phyloP scores from a whole-genome alignment of 2,113 vertebrate species.

The Pan troglodytes region NHGRI_mPanTro3-v2.1_pri NC_072398.2:78142001-78142500 shows the following conservation, averaged over 20 bases:
- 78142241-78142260: background rate
- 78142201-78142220: background rate
- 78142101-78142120: background rate
- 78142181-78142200: background rate
- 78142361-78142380: background rate
- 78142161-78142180: background rate
- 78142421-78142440: background rate
- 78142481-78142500: background rate
- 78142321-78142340: background rate
- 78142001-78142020: background rate
- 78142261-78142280: no score
- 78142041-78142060: background rate
- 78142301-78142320: background rate
- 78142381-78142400: background rate
- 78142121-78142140: background rate
- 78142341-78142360: background rate
- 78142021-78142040: background rate
- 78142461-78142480: background rate
- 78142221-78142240: background rate
- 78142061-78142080: background rate
- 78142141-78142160: background rate
- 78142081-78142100: background rate
- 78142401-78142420: background rate
- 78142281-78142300: background rate
- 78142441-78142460: background rate